Evolutionary conservation across 2,113 vertebrate species (phyloP), one percentile per base, ranked within the genome.

Genomic region (Labrus mixtus): DNA sequence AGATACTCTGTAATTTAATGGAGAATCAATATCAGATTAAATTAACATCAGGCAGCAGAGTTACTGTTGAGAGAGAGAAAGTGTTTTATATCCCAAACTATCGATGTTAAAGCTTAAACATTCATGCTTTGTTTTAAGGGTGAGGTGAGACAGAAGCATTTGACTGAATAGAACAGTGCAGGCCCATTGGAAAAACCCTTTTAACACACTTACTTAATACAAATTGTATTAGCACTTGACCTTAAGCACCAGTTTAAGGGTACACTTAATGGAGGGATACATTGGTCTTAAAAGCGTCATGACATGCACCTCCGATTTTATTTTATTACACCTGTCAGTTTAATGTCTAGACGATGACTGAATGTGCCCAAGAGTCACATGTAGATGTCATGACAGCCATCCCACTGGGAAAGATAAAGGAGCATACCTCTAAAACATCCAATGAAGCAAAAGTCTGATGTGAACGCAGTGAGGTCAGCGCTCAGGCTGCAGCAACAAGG

Each of bases 1-100:
- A 6, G 45, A 15, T 13, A 45, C 46, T 33, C 10, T 0, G 36
- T 16, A 10, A 15, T 60, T 22, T 37, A 23, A 50, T 36, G 2
- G 41, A 22, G 56, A 67, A 68, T 57, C 46, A 56, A 22, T 56
- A 66, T 12, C 61, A 55, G 20, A 20, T 17, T 75, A 16, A 33
- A 33, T 33, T 33, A 4, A 33, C 29, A 33, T 33, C 37, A 39
- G 37, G 9, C 29, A 12, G 22, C 39, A 22, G 17, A 59, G 10
- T 33, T 19, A 39, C 16, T 59, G 19, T 19, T n/a, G 10, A 60
- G 50, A 59, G 50, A 59, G 66, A 25, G 51, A 33, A 56, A 0
- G 10, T 16, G 43, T 55, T 55, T 33, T 22, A 51, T 50, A 43
- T 54, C 10, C n/a, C n/a, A 50, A 17, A 60, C 13, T 5, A 19